phyloP scores from a whole-genome alignment of 2,888 invertebrate genomes.

The Nomada ferruginata region DNA sequence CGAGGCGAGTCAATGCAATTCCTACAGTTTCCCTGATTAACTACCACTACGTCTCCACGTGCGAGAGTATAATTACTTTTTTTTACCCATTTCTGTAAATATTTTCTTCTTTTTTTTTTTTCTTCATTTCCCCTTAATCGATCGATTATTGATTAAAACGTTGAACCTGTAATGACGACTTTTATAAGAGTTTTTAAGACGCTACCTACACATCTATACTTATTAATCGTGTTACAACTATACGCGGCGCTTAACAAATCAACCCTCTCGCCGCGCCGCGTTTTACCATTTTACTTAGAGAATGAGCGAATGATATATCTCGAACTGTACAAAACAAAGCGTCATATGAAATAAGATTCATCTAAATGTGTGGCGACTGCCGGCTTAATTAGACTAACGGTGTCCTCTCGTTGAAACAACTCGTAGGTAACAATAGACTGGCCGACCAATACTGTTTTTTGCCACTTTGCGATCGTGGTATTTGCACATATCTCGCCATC shows the following conservation, averaged over 20 bases:
- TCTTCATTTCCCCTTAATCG: constrained; percentile 53
- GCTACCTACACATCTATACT: constrained; percentile 73
- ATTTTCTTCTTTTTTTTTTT: constrained; percentile 42
- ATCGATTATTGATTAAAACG: constrained; percentile 74
- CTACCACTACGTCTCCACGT: constrained; percentile 73
- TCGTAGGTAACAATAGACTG: constrained; percentile 76
- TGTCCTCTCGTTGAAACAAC: constrained; percentile 72
- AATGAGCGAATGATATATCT: constrained; percentile 54
- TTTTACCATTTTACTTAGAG: constrained; percentile 30
- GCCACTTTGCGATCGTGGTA: constrained; percentile 62
- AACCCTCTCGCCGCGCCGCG: background rate
- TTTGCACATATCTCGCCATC: constrained; percentile 9
- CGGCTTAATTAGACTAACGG: constrained; percentile 56
- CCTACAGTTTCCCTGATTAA: constrained; percentile 78
- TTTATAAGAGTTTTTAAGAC: constrained; percentile 76
- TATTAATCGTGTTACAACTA: constrained; percentile 67
- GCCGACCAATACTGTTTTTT: constrained; percentile 72
- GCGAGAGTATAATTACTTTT: constrained; percentile 67
- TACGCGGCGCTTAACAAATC: constrained; percentile 8
- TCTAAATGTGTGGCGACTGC: constrained; percentile 62
- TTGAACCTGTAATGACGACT: constrained; percentile 76
- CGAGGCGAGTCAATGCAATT: constrained; percentile 81
- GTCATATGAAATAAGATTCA: constrained; percentile 60
- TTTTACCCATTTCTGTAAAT: constrained; percentile 58
- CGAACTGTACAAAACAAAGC: constrained; percentile 68